Evolutionary conservation across 2,113 vertebrate genomes (phyloP).

Genomic region (Agapornis roseicollis): DNA sequence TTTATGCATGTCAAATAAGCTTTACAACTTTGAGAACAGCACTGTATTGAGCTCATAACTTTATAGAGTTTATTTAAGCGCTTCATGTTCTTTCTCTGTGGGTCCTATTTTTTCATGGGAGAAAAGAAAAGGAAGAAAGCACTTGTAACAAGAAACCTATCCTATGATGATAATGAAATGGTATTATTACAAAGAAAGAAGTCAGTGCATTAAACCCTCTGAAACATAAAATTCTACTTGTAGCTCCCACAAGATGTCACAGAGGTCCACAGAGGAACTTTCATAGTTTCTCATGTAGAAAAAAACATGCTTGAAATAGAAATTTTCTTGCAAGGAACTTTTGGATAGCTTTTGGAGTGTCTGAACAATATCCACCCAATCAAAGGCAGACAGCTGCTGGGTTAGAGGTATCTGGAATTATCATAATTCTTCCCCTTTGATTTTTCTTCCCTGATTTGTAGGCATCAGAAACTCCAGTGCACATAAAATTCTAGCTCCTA

Average conservation of each 20-base stretch:
- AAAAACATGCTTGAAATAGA: constrained; percentile 32
- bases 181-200: constrained; percentile 51
- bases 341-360: background rate
- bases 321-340: background rate
- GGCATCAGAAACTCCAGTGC: background rate
- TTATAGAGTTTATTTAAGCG: background rate
- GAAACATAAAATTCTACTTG: constrained; percentile 71
- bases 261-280: constrained; percentile 15
- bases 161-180: constrained; percentile 56
- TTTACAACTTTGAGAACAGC: background rate
- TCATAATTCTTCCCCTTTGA: background rate
- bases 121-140: constrained; percentile 30
- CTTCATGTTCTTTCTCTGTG: background rate
- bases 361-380: constrained; percentile 17
- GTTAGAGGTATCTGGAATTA: background rate
- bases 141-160: constrained; percentile 31
- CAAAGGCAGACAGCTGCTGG: background rate
- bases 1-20: background rate
- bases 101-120: background rate
- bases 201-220: constrained; percentile 22
- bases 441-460: background rate
- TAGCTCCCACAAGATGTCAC: constrained; percentile 22
- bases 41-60: background rate
- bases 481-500: background rate
- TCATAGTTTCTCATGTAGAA: constrained; percentile 51